Base-by-base conservation (phyloP, 2,113 vertebrate genomes). In the Phaetusa simplex region DNA sequence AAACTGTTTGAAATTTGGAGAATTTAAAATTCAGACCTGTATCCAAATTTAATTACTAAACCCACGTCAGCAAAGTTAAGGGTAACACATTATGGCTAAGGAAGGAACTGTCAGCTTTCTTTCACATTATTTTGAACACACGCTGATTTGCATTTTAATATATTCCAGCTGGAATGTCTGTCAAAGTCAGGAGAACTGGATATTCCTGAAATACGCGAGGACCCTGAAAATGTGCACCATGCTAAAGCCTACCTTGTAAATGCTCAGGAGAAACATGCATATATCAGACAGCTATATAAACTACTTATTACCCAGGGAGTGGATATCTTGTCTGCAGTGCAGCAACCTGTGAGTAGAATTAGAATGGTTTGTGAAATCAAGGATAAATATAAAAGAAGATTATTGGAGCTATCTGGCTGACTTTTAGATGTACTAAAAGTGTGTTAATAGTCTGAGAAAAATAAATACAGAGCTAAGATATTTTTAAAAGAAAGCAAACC, bases 281-380 rank as follows among this genome's bases (percentile, higher is more conserved):
- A 95, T 26, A 86, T 99, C 45, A 97, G 97, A 49, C 98, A 96
- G 87, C 97, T 99, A 4, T 97, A 98, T 27, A 97, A 95, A 40
- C 97, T 98, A 30, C 97, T 98, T 27, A 93, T 98, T 77, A 95
- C 97, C 5, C 97, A 99, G 71, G 99, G 98, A 85, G 94, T 97
- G 81, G 96, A 98, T 91, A 74, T 99, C 97, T 98, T 98, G 96
- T 98, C 98, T 96, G 97, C 98, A 77, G 91, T 98, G 79, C 98
- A 99, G 96, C 86, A 95, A 47, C 96, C 97, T 95, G 98, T 98
- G 96, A 98, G 99, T 96, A 89, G 65, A 61, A 69, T 47, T 38
- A 36, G 14, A 92, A 70, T 30, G 4, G 74, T 70, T 26, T 79
- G 23, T 62, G 14, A 72, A 79, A 71, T 76, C 47, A 52, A 47